Evolutionary conservation across 2,888 invertebrate species (phyloP).

Genomic region (Tanypteryx hageni): DNA sequence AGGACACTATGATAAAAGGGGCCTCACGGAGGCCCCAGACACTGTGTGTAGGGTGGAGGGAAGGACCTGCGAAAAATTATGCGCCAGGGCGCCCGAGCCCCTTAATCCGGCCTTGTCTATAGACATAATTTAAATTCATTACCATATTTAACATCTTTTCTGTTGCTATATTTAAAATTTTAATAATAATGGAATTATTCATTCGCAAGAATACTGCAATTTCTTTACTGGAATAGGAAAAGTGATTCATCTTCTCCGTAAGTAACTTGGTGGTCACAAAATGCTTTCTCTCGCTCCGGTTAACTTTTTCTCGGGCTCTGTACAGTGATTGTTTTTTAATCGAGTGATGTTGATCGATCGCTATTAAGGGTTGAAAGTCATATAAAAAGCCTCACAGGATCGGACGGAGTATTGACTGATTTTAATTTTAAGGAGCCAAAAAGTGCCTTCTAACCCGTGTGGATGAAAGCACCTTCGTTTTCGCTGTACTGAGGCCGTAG

Average conservation of each 20-base stretch:
- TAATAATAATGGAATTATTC: no score
- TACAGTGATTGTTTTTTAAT: not conserved
- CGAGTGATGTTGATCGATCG: conserved; percentile 8
- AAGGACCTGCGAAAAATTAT: no score
- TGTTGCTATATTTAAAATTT: no score
- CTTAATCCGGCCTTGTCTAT: no score
- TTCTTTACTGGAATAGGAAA: not conserved
- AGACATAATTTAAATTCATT: no score
- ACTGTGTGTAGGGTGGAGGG: no score
- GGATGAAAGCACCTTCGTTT: not conserved
- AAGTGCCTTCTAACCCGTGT: not conserved
- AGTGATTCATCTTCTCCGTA: not conserved
- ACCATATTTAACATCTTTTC: no score
- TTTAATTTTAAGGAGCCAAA: not conserved
- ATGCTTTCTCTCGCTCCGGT: not conserved
- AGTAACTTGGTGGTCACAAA: not conserved
- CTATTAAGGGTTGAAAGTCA: not conserved
- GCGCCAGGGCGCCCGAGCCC: no score
- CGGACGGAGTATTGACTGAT: not conserved
- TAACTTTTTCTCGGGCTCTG: not conserved
- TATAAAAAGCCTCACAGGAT: not conserved
- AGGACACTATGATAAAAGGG: no score
- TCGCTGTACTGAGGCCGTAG: not conserved
- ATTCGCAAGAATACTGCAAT: not conserved
- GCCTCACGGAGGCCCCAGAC: no score